A percentile compares a stretch with the other conserved stretches of the same genome.
Evolutionary conservation across 2,888 invertebrate genomes (phyloP).

Genomic region (Esperia sulphurella): DNA sequence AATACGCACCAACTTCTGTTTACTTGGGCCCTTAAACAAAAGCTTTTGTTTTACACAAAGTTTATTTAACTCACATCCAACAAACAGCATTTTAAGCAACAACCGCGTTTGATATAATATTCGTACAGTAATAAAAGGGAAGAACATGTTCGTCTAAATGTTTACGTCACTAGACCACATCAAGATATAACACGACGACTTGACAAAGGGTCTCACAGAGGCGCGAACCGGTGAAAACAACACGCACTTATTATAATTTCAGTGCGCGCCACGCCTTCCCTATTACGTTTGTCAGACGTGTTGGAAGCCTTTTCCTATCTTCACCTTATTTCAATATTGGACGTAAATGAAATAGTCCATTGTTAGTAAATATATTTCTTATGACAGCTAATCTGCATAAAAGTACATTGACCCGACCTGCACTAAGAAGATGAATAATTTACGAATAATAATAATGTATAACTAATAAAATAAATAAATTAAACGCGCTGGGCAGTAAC

Average conservation of each 20-base stretch:
- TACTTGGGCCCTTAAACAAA: no score
- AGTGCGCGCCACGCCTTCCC: background rate
- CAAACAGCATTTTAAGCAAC: background rate
- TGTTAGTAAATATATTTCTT: no score
- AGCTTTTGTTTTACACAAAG: no score
- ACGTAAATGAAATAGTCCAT: no score
- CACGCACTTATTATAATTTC: conserved; percentile 3
- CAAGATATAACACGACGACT: background rate
- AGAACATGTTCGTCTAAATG: background rate
- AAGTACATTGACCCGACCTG: no score
- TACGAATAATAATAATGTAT: no score
- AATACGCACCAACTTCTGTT: no score
- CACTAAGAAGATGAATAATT: no score
- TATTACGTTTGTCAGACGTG: conserved; percentile 2
- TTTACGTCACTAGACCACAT: background rate
- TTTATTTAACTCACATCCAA: no score
- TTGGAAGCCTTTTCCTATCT: background rate
- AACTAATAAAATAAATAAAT: no score
- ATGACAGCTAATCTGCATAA: no score
- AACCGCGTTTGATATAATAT: background rate
- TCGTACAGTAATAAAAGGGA: background rate
- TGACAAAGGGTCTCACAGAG: conserved; percentile 1
- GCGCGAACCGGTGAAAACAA: background rate
- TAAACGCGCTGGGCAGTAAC: no score
- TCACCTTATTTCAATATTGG: background rate